Evolutionary conservation across 1,140 invertebrate species (phyloP).

Genomic region (Argopecten irradians): DNA sequence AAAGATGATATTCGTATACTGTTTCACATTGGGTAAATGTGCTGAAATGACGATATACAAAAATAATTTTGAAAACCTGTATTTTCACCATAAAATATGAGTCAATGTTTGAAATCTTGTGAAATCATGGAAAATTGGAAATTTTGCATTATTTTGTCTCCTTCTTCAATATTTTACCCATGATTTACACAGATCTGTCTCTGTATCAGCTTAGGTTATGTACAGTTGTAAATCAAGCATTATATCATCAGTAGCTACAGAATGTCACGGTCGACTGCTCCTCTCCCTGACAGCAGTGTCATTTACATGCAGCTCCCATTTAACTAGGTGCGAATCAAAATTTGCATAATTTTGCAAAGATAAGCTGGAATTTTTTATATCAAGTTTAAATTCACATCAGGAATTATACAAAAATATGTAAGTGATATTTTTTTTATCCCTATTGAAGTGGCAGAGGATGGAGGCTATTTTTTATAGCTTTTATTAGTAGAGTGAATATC

Average conservation of each 20-base stretch:
- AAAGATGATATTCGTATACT: not conserved
- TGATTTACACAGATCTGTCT: not conserved
- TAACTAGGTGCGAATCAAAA: not conserved
- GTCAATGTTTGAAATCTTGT: not conserved
- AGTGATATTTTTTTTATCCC: not conserved
- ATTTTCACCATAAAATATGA: not conserved
- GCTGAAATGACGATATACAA: not conserved
- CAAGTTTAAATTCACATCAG: not conserved
- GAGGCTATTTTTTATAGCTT: not conserved
- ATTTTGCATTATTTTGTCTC: not conserved
- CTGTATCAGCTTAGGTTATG: not conserved
- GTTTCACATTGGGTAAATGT: not conserved
- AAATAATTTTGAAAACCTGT: not conserved
- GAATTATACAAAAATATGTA: not conserved
- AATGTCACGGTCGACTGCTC: not conserved
- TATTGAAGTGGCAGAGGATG: not conserved
- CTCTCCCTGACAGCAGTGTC: not conserved
- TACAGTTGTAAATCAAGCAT: not conserved
- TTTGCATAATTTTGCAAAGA: not conserved
- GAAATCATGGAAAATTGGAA: not conserved
- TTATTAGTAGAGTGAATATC: not conserved
- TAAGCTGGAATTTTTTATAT: not conserved
- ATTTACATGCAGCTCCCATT: not conserved
- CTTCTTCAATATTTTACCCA: not conserved
- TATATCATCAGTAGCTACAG: not conserved